Base-by-base conservation (phyloP, 2,113 vertebrate species). In the Vidua chalybeata region DNA sequence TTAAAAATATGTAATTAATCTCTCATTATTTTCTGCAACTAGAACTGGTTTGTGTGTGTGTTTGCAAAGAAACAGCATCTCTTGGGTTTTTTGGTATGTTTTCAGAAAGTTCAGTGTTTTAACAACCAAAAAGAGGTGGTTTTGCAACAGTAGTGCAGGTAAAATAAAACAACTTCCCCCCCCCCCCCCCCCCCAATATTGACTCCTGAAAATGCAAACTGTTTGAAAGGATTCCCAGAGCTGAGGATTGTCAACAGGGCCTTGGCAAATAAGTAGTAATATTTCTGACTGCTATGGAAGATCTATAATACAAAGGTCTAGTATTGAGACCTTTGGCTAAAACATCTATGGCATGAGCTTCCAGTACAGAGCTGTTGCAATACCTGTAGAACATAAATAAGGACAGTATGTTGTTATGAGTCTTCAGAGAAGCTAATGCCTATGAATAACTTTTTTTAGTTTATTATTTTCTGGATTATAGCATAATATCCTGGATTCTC, bases 151-250 rank as follows among this genome's bases (percentile, higher is more conserved):
- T 39, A 90, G 83, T 67, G 35, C 62, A 67, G 68, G 59, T 93
- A 87, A 91, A 95, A 64, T n/a, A 51, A 56, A 82, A 19, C 9
- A 12, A 20, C 2, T n/a, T 22, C 43, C 22, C 45, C 1, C 5
- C 5, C 45, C 23, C 81, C 48, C 19, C 80, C 5, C 5, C 45
- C 23, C 81, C 48, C 19, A 78, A 64, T 81, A 84, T 95, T 91
- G 73, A 75, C 68, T 96, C 91, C 74, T 94, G 94, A 88, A 93
- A 97, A 93, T 88, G 13, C 84, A 95, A 97, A 95, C 84, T 93
- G n/a, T 97, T 97, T 94, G 85, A 95, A 98, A 97, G 71, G 52
- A 61, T 97, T 97, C 79, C 88, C 74, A 28, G 68, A 94, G 86
- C 93, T 33, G 35, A 88, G 78, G 68, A 72, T 92, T 79, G 63